These are phyloP conservation scores for Zaprionus lachaisei DNA, from an alignment of 1,140 invertebrate genomes.

Conservation along the genomic window DNA sequence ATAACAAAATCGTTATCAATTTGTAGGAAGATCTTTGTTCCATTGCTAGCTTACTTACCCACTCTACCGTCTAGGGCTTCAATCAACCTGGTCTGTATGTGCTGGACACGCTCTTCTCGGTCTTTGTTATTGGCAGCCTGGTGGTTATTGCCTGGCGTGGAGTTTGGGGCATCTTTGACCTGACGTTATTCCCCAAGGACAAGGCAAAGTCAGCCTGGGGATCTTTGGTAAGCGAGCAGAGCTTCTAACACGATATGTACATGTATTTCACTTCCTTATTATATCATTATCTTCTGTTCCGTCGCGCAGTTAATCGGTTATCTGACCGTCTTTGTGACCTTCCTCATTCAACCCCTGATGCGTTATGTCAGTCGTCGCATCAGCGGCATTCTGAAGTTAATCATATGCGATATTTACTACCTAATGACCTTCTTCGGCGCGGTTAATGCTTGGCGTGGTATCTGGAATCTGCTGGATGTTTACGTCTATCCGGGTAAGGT, in stretches of 20 bases:
- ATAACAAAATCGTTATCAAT: neutral
- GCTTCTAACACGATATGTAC: no score
- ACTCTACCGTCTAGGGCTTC: conserved; percentile 86
- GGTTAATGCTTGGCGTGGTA: conserved; percentile 94
- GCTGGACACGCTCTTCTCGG: conserved; percentile 93
- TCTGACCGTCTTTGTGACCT: conserved; percentile 88
- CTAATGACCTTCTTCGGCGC: conserved; percentile 92
- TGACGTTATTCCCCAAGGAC: conserved; percentile 90
- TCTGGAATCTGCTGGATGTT: conserved; percentile 92
- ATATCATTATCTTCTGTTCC: neutral
- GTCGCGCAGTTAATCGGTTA: conserved; percentile 90
- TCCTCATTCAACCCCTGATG: conserved; percentile 89
- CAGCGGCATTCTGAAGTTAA: conserved; percentile 87
- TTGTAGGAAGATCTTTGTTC: neutral
- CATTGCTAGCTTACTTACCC: neutral
- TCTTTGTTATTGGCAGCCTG: conserved; percentile 92
- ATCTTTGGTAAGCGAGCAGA: conserved; percentile 89
- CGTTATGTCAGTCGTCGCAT: conserved; percentile 88
- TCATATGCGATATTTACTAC: conserved; percentile 90
- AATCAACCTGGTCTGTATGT: conserved; percentile 90
- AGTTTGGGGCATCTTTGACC: conserved; percentile 91
- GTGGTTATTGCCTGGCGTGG: conserved; percentile 95
- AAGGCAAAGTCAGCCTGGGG: conserved; percentile 88
- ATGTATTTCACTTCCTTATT: neutral
- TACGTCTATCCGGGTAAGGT: conserved; percentile 90